These are phyloP conservation scores for Polia nebulosa DNA, from an alignment of 2,888 invertebrate species.

Conservation along the genomic window DNA sequence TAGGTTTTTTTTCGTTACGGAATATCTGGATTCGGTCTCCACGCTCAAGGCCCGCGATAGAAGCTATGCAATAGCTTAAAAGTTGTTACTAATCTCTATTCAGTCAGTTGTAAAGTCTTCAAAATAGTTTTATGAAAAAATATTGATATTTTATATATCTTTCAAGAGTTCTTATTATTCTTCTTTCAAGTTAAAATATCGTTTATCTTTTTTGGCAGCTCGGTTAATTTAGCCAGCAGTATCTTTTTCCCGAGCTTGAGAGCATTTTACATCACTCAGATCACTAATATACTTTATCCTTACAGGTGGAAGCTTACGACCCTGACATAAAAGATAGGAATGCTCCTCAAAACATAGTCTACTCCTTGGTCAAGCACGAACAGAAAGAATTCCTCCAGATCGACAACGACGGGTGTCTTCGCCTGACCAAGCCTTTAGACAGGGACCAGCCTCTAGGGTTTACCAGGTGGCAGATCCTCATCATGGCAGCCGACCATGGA, in stretches of 20 bases:
- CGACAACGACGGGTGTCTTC: conserved; percentile 94
- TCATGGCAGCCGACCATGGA: conserved; percentile 95
- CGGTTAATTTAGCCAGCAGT: too few species aligned
- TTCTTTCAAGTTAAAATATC: background rate
- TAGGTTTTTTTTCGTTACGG: too few species aligned
- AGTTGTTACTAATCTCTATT: too few species aligned
- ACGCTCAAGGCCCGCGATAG: too few species aligned
- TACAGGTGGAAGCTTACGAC: conserved; percentile 94
- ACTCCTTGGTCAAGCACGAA: conserved; percentile 93
- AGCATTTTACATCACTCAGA: background rate
- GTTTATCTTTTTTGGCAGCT: background rate
- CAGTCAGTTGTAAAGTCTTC: too few species aligned
- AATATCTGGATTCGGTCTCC: too few species aligned
- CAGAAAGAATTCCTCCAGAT: conserved; percentile 94
- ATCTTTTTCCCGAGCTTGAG: background rate
- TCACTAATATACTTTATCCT: background rate
- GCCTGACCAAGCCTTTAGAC: conserved; percentile 94
- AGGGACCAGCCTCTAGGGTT: conserved; percentile 97
- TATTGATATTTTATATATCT: background rate
- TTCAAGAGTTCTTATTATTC: background rate
- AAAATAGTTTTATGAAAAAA: background rate
- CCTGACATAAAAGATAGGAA: conserved; percentile 95
- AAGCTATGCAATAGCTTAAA: too few species aligned
- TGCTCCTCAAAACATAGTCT: conserved; percentile 95
- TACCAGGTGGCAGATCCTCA: conserved; percentile 94